Evolutionary conservation across 2,113 vertebrate species (phyloP).

Genomic region (Takifugu bimaculatus): DNA sequence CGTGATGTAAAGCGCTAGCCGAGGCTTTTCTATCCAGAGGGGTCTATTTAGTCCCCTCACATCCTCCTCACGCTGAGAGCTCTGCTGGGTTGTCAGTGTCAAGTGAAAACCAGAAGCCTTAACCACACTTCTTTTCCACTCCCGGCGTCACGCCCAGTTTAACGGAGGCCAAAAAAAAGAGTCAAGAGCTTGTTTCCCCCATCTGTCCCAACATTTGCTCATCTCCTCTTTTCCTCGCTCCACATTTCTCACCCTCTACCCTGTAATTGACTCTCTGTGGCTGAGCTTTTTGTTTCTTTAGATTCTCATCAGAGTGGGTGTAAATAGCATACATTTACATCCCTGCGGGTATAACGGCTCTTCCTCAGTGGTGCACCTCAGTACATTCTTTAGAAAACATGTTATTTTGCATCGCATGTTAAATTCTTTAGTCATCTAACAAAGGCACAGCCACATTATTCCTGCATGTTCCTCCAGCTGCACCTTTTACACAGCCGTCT

Average conservation of each 20-base stretch:
- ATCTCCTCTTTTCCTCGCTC: constrained; percentile 15
- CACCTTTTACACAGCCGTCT: background rate
- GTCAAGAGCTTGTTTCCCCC: background rate
- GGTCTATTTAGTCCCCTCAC: constrained; percentile 34
- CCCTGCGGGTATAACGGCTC: constrained; percentile 3
- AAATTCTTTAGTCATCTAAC: constrained; percentile 14
- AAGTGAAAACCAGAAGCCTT: constrained; percentile 54
- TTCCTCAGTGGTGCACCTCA: constrained; percentile 14
- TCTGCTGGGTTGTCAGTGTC: constrained; percentile 32
- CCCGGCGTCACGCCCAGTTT: constrained; percentile 60
- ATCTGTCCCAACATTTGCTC: constrained; percentile 5
- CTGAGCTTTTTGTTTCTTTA: constrained; percentile 19
- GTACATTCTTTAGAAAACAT: constrained; percentile 39
- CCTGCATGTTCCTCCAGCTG: constrained; percentile 5
- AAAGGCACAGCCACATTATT: constrained; percentile 1
- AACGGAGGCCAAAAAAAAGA: constrained; percentile 35
- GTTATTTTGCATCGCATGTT: constrained; percentile 28
- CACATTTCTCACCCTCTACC: constrained; percentile 19
- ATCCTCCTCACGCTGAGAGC: constrained; percentile 26
- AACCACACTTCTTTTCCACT: constrained; percentile 54
- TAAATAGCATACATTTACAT: constrained; percentile 28
- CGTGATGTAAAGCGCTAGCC: constrained; percentile 5
- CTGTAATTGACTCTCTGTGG: constrained; percentile 18
- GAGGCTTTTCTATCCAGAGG: constrained; percentile 29
- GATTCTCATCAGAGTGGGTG: constrained; percentile 6